These are phyloP conservation scores for Drosophila gaucha DNA, from an alignment of 2,888 invertebrate genomes.

Conservation along the genomic window DNA sequence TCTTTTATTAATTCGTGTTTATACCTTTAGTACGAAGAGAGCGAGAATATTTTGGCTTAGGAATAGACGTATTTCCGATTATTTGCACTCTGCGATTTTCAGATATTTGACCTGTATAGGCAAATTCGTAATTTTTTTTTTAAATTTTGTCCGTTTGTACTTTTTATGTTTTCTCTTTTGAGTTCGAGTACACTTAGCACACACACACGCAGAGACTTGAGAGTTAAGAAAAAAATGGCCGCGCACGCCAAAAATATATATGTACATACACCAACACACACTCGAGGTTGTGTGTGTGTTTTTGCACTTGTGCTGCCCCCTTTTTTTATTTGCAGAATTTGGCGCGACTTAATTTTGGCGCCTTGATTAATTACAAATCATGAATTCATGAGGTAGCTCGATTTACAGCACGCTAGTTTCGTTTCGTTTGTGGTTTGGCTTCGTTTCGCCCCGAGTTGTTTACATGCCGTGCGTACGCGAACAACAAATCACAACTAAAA, in stretches of 20 bases:
- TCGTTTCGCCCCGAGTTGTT: slow-evolving; percentile 47
- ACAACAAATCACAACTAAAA: slow-evolving; percentile 59
- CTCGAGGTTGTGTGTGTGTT: slow-evolving; percentile 45
- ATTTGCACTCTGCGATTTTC: slow-evolving; percentile 50
- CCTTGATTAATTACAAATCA: slow-evolving; percentile 39
- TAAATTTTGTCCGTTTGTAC: slow-evolving; percentile 35
- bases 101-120: slow-evolving; percentile 33
- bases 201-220: slow-evolving; percentile 42
- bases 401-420: slow-evolving; percentile 34
- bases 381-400: slow-evolving; percentile 3
- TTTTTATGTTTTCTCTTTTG: slow-evolving; percentile 56
- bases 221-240: slow-evolving; percentile 81
- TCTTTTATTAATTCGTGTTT: slow-evolving; percentile 28
- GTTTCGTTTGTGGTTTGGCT: slow-evolving; percentile 15
- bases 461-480: slow-evolving; percentile 61
- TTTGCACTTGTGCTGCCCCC: slow-evolving; percentile 68
- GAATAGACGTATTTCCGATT: slow-evolving; percentile 14
- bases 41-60: slow-evolving; percentile 10
- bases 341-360: slow-evolving; percentile 56
- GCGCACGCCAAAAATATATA: slow-evolving; percentile 81
- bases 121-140: slow-evolving; percentile 26
- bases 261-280: slow-evolving; percentile 61
- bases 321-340: slow-evolving; percentile 54
- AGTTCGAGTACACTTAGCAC: slow-evolving; percentile 51
- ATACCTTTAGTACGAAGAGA: slow-evolving; percentile 28